phyloP scores from a whole-genome alignment of 2,113 vertebrate species.

The Eclectus roratus region DNA sequence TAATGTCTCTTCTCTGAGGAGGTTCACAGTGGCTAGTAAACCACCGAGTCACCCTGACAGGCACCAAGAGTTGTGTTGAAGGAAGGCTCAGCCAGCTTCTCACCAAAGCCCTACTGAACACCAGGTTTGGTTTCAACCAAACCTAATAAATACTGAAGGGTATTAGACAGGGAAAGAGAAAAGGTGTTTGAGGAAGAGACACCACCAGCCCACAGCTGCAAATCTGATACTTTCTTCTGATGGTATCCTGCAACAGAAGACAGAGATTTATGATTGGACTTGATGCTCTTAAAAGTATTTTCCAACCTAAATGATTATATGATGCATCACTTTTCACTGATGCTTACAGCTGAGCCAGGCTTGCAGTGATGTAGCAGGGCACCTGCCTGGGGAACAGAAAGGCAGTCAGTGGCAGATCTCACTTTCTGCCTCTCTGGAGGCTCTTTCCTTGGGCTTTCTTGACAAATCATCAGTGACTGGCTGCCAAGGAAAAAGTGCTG shows the following conservation, averaged over 20 bases:
- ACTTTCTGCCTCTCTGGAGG: neutral
- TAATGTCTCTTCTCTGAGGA: neutral
- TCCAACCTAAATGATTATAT: neutral
- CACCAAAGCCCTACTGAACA: neutral
- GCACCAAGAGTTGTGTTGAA: neutral
- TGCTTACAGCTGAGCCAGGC: neutral
- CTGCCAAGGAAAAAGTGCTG: neutral
- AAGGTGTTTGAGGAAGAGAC: neutral
- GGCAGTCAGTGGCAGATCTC: neutral
- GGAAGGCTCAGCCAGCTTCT: neutral
- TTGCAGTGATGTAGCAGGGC: neutral
- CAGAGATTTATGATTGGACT: neutral
- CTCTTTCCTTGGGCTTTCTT: neutral
- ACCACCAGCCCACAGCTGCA: neutral
- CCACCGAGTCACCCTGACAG: fast-evolving
- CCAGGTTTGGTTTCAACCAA: neutral
- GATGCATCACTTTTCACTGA: neutral
- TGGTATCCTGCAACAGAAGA: neutral
- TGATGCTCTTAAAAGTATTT: neutral
- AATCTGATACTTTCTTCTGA: neutral
- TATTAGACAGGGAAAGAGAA: neutral
- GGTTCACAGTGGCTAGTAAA: neutral
- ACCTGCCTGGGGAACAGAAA: neutral
- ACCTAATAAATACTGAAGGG: fast-evolving
- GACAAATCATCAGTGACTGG: neutral